Evolutionary conservation across 2,888 invertebrate genomes (phyloP).

Genomic region (Acrobasis consociella): DNA sequence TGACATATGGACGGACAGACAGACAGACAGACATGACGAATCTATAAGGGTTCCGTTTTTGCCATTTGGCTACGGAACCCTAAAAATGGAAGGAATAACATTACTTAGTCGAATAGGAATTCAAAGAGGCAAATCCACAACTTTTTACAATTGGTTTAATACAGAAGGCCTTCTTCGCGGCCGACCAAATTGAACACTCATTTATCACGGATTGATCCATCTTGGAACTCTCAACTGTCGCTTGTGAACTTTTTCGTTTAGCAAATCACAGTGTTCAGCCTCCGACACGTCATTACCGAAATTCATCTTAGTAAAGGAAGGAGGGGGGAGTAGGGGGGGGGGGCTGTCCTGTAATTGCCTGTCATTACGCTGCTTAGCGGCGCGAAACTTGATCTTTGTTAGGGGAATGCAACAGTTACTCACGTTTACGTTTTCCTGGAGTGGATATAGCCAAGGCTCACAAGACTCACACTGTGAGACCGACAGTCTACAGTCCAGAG

Average conservation of each 20-base stretch:
- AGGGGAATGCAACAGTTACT: not conserved
- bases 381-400: slow-evolving; percentile 32
- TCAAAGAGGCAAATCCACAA: slow-evolving; percentile 42
- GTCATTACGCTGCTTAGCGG: slow-evolving; percentile 52
- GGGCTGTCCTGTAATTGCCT: slow-evolving; percentile 48
- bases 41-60: too few relatives aligned
- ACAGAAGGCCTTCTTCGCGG: slow-evolving; percentile 35
- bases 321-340: slow-evolving; percentile 14
- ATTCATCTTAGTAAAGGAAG: slow-evolving; percentile 40
- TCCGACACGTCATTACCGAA: slow-evolving; percentile 50
- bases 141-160: slow-evolving; percentile 46
- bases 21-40: too few relatives aligned
- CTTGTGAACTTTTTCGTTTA: slow-evolving; percentile 66
- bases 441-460: too few relatives aligned
- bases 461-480: too few relatives aligned
- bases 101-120: slow-evolving; percentile 34
- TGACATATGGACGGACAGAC: too few relatives aligned
- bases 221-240: slow-evolving; percentile 58
- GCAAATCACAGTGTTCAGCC: slow-evolving; percentile 46
- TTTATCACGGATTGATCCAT: slow-evolving; percentile 71
- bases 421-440: too few relatives aligned
- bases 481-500: too few relatives aligned
- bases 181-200: slow-evolving; percentile 52
- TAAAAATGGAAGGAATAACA: too few relatives aligned
- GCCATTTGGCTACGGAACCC: too few relatives aligned